Base-by-base conservation (phyloP, 1,140 invertebrate species). In the Bilobella aurantiaca region DNA sequence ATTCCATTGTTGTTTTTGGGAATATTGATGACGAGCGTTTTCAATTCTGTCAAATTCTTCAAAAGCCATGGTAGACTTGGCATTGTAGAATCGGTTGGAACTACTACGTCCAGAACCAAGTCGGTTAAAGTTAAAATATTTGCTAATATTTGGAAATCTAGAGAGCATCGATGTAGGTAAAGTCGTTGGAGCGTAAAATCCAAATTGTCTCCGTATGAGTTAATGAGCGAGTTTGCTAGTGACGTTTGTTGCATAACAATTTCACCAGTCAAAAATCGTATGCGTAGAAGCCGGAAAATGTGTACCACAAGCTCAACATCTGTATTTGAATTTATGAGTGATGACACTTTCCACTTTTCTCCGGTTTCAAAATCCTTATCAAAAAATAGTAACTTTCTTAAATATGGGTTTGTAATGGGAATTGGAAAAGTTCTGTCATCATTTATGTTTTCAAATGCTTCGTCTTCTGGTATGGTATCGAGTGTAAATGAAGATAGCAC, bases 321-420 rank as follows among this genome's bases (percentile, higher is more conserved):
- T 28, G 59, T 42, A 16, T 46, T 46, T 23, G 3, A 3, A 21
- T 27, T 12, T 3, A 31, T 18, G 16, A 62, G 21, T 12, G 12
- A 3, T 31, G 37, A 21, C 25, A 62, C 21, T 42, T 23, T 37
- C 59, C 59, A 62, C 2, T 37, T 62, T 27, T 25, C 32, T 25
- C 23, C 32, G 23, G 5, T 23, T 34, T 62, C 59, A 30, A 59
- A 59, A 34, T 59, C 58, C 32, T 59, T 59, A 18, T 59, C 58
- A 46, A 62, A 62, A 23, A 62, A 62, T 3, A 62, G 3, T 3
- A 62, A 23, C 14, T 5, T n/a, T 46, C 28, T 34, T 37, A 62
- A 25, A 46, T 34, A 62, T 3, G 25, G 18, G 37, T 62, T 27
- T 21, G 59, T 34, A 28, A 62, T 14, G n/a, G 59, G 3, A 42